Evolutionary conservation across 2,113 vertebrate species (phyloP).

Genomic region (Macrotus californicus): DNA sequence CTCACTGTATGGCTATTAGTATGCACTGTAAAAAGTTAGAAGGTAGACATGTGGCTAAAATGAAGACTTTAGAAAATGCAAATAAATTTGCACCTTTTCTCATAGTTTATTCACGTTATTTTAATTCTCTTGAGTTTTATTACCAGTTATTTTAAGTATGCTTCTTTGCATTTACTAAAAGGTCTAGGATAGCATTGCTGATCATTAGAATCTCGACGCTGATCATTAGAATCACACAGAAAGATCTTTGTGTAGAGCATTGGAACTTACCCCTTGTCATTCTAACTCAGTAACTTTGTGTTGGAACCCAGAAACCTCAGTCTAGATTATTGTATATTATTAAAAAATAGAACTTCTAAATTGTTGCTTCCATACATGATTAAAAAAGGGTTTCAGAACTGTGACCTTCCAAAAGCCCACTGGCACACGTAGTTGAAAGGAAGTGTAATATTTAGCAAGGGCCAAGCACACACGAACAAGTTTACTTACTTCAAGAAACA

Average conservation of each 20-base stretch:
- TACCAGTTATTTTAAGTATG: neutral
- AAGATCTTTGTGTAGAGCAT: neutral
- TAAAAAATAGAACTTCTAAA: constrained; percentile 14
- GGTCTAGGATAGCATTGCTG: neutral
- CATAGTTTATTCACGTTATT: neutral
- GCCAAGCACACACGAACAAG: neutral
- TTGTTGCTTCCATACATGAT: neutral
- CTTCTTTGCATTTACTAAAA: neutral
- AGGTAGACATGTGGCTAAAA: neutral
- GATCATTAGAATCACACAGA: neutral
- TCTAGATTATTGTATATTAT: neutral
- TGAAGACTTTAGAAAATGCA: neutral
- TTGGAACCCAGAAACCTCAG: neutral
- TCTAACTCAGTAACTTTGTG: neutral
- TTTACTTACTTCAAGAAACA: neutral
- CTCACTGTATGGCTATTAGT: neutral
- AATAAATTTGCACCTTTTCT: neutral
- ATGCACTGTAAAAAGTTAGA: neutral
- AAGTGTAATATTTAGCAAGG: neutral
- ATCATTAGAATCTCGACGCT: neutral
- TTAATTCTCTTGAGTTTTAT: neutral
- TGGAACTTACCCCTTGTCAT: neutral
- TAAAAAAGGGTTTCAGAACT: neutral
- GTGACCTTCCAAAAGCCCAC: neutral
- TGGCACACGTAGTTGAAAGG: neutral